Evolutionary conservation across 1,140 invertebrate species (phyloP).

Genomic region (Drosophila sp.): DNA sequence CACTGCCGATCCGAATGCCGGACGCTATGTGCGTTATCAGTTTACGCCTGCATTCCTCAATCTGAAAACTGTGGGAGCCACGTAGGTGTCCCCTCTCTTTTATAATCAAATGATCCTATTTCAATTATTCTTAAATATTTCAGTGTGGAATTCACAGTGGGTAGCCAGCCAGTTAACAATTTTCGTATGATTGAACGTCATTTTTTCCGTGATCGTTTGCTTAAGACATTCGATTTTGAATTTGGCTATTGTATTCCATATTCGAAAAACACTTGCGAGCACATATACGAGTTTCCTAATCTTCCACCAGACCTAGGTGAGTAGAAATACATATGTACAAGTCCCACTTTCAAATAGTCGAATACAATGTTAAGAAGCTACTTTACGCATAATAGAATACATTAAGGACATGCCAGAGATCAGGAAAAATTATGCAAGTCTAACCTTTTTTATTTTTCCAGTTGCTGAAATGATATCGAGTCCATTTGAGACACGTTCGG

Average conservation of each 20-base stretch:
- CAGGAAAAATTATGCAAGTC: too few species aligned
- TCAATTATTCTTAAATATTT: constrained; percentile 58
- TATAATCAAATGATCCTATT: neutral
- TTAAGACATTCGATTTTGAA: constrained; percentile 99
- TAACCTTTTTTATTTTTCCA: constrained; percentile 83
- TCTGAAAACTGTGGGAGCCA: constrained; percentile 97
- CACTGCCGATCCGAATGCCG: constrained; percentile 92
- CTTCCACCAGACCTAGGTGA: constrained; percentile 94
- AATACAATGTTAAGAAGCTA: too few species aligned
- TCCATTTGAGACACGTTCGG: constrained; percentile 98
- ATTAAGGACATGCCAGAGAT: too few species aligned
- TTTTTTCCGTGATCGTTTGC: constrained; percentile 95
- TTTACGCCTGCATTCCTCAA: constrained; percentile 98
- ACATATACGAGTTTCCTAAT: constrained; percentile 99
- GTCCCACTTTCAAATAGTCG: neutral
- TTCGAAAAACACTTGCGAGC: constrained; percentile 98
- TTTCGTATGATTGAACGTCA: constrained; percentile 99
- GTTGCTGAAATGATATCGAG: constrained; percentile 97
- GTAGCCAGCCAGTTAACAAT: constrained; percentile 94
- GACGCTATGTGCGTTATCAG: constrained; percentile 98
- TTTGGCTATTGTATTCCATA: constrained; percentile 99
- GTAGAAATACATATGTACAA: constrained; percentile 42
- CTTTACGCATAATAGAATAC: too few species aligned
- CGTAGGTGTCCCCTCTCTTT: constrained; percentile 84
- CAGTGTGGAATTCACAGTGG: constrained; percentile 98